Evolutionary conservation across 2,888 invertebrate species (phyloP), one percentile per base, ranked within the genome.

Genomic region (Caenorhabditis virilis): DNA sequence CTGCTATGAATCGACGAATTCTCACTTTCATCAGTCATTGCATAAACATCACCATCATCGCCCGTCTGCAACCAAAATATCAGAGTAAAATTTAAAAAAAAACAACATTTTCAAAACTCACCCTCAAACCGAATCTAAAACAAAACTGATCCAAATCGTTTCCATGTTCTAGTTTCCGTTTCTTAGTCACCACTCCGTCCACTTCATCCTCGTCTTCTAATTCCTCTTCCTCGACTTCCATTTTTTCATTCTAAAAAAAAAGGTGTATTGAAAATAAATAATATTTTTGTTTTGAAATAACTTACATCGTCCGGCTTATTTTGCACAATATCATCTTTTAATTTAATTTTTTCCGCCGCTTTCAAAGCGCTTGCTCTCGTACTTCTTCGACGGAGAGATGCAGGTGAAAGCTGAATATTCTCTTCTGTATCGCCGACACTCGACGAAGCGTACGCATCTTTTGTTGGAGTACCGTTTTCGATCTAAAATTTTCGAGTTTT

Each of bases 21-120:
- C 35, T 82, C 82, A 42, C 77, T 77, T 47, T 80, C 83, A 49
- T 83, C 82, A 2, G 75, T 73, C 70, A 83, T 70, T 50, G 78
- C 60, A 36, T 77, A 70, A 35, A 80, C 79, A 5, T 74, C 72
- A 4, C 71, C 75, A 22, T 75, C 68, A n/a, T 69, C 71, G 26
- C 45, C 53, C 7, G 60, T 41, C n/a, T 51, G 59, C 1, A 65
- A 41, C n/a, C n/a, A n/a, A n/a, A n/a, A n/a, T n/a, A n/a, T n/a
- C n/a, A 7, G 11, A 27, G 7, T 16, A 15, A n/a, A 15, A 25
- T 27, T 15, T 30, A 16, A 30, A 47, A 15, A n/a, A 15, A 5
- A 27, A n/a, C 5, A 16, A 23, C 7, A 26, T 18, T 43, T 13
- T 25, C 15, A 38, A 18, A 43, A 43, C 6, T 26, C 27, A 68